Percentiles rank a stretch among this genome's conserved stretches.
These are phyloP conservation scores for Scolopax mira DNA, from an alignment of 2,113 vertebrate genomes.

Conservation along the genomic window DNA sequence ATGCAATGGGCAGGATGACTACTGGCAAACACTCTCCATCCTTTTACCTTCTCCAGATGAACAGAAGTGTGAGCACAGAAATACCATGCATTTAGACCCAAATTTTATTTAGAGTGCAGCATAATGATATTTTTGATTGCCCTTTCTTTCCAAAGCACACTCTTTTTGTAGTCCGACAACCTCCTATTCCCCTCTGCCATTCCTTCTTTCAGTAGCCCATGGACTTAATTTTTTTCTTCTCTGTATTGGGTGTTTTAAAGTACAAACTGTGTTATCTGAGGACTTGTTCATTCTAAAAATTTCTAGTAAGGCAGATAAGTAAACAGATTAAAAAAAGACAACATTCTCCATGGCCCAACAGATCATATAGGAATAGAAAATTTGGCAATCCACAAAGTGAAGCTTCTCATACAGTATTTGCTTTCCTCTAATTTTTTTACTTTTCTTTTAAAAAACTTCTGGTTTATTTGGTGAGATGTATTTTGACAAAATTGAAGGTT, in stretches of 20 bases:
- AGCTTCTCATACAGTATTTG: not conserved
- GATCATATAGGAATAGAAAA: not conserved
- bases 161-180: not conserved
- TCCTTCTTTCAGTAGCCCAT: not conserved
- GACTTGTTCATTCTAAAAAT: not conserved
- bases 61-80: not conserved
- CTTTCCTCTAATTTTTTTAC: not conserved
- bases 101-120: not conserved
- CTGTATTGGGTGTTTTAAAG: not conserved
- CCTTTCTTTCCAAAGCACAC: not conserved
- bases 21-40: not conserved
- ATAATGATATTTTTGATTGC: not conserved
- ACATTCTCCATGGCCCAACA: rapidly evolving
- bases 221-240: not conserved
- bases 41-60: not conserved
- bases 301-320: not conserved
- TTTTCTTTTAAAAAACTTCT: not conserved
- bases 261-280: not conserved
- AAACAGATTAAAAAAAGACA: not conserved
- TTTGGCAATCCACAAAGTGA: not conserved
- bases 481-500: not conserved
- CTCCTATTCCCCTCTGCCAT: not conserved
- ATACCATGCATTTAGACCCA: not conserved
- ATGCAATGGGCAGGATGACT: not conserved
- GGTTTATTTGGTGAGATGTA: not conserved